Percentiles rank a stretch among this genome's conserved stretches.
Evolutionary conservation across 1,140 invertebrate species (phyloP).

Genomic region (Chionoecetes opilio): DNA sequence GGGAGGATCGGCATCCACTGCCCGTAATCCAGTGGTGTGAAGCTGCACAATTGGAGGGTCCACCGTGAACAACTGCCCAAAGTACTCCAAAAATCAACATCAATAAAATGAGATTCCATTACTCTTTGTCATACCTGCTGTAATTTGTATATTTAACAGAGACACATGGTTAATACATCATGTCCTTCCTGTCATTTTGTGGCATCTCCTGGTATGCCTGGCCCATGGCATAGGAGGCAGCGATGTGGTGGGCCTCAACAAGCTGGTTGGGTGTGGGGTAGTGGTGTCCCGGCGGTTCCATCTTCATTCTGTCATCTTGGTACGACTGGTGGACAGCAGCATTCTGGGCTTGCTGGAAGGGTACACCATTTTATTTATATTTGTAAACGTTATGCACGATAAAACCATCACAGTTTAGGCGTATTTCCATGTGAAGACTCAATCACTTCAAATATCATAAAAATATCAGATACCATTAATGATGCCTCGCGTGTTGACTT

Average conservation of each 20-base stretch:
- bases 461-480: too few species aligned
- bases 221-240: not conserved
- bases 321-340: not conserved
- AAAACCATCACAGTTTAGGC: not conserved
- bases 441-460: not conserved
- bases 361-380: not conserved
- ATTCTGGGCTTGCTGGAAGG: not conserved
- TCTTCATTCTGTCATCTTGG: not conserved
- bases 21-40: too few species aligned
- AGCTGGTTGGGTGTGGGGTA: not conserved
- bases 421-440: not conserved
- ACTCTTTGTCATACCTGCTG: not conserved
- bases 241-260: not conserved
- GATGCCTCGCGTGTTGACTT: too few species aligned
- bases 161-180: constrained; percentile 20
- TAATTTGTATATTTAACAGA: constrained; percentile 31
- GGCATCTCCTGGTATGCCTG: not conserved
- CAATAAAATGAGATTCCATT: too few species aligned
- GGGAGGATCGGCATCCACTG: too few species aligned
- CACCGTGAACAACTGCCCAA: too few species aligned
- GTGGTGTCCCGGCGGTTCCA: not conserved
- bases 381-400: not conserved
- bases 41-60: too few species aligned
- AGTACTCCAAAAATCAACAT: too few species aligned
- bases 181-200: not conserved